A percentile compares a stretch with the other conserved stretches of the same genome.
Evolutionary conservation across 1,140 invertebrate genomes (phyloP).

Genomic region (Ruditapes philippinarum): DNA sequence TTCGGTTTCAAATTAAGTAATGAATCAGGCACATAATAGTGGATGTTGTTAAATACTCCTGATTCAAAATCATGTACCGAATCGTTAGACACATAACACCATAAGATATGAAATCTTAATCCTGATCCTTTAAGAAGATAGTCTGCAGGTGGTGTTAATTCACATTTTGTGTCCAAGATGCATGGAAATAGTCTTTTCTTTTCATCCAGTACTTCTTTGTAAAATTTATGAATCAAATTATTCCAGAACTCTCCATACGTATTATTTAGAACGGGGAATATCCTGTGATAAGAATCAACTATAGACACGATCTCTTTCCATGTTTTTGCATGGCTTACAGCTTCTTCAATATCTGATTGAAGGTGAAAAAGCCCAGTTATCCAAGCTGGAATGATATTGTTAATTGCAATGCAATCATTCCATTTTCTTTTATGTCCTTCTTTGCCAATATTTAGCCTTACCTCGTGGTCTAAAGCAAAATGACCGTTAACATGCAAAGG

Average conservation of each 20-base stretch:
- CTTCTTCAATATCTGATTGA: conserved; percentile 1
- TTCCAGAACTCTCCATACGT: background rate
- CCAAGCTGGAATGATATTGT: background rate
- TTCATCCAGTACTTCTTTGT: background rate
- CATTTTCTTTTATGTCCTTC: conserved; percentile 53
- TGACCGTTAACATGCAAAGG: conserved; percentile 82
- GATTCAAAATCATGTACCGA: background rate
- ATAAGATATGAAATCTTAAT: background rate
- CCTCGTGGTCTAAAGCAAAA: conserved; percentile 80
- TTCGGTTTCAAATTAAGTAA: no score
- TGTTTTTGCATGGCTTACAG: background rate
- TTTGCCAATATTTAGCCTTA: conserved; percentile 75
- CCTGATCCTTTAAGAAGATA: background rate
- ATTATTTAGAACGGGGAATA: background rate
- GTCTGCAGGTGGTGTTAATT: background rate
- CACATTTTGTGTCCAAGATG: background rate
- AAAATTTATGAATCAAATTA: background rate
- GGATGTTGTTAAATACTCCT: conserved; percentile 6
- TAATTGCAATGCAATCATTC: conserved; percentile 14
- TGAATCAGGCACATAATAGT: no score
- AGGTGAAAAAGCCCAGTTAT: background rate
- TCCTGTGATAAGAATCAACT: background rate
- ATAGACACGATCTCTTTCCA: background rate
- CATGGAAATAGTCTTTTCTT: background rate
- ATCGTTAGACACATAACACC: background rate